Percentiles rank a stretch among this genome's conserved stretches.
Conservation (phyloP, 64 coral and sea anemone species). For the Astreopora myriophthalma region DNA sequence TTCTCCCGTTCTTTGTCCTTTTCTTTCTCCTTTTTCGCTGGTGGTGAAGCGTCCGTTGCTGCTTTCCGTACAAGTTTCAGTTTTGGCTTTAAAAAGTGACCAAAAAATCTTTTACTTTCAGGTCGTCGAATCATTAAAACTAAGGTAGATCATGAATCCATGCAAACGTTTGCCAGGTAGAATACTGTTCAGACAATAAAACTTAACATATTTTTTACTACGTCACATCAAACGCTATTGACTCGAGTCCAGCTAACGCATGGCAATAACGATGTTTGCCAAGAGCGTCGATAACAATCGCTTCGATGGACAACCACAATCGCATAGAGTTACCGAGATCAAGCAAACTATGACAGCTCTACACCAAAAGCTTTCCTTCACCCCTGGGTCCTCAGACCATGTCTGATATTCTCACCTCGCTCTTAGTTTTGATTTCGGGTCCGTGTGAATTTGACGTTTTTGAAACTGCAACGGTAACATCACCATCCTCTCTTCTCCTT, state of each 20-base stretch:
- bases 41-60: not conserved
- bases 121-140: not conserved
- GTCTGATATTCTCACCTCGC: not conserved
- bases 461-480: constrained; percentile 5
- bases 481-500: constrained; percentile 87
- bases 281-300: too few species aligned
- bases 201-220: too few species aligned
- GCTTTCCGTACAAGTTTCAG: not conserved
- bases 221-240: too few species aligned
- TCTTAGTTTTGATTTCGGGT: constrained; percentile 5
- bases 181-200: too few species aligned
- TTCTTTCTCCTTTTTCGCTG: constrained; percentile 71
- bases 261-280: too few species aligned
- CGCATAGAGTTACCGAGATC: too few species aligned
- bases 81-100: not conserved
- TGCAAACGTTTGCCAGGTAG: too few species aligned
- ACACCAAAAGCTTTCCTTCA: too few species aligned
- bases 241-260: too few species aligned
- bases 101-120: not conserved
- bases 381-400: too few species aligned
- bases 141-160: not conserved
- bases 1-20: constrained; percentile 59
- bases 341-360: too few species aligned
- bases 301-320: too few species aligned
- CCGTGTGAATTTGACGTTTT: constrained; percentile 16